These are phyloP conservation scores for Carterocephalus palaemon DNA, from an alignment of 2,888 invertebrate genomes.

Conservation along the genomic window DNA sequence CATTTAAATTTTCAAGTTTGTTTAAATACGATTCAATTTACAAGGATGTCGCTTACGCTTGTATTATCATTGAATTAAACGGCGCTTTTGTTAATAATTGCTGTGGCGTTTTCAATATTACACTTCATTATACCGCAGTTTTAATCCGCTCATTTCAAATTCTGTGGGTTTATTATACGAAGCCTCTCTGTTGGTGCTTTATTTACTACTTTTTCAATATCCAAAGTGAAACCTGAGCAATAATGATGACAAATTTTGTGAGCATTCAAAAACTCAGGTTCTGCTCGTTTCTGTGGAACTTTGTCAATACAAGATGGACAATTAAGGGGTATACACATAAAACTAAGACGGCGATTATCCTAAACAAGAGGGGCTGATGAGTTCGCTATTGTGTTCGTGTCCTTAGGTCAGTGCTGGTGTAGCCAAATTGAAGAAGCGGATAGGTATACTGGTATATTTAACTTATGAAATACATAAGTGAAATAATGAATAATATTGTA, in stretches of 20 bases:
- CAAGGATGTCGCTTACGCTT: conserved; percentile 20
- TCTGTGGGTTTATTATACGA: conserved; percentile 7
- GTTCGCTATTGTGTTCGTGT: conserved; percentile 53
- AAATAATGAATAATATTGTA: background rate
- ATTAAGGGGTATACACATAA: conserved; percentile 51
- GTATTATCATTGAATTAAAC: conserved; percentile 18
- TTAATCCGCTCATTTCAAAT: conserved; percentile 6
- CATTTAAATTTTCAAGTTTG: conserved; percentile 17
- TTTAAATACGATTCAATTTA: conserved; percentile 16
- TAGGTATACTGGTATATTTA: no score
- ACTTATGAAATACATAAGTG: conserved; percentile 16
- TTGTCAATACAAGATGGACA: conserved; percentile 35
- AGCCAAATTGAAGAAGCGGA: background rate
- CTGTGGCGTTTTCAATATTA: conserved; percentile 13
- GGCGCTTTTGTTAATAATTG: conserved; percentile 21
- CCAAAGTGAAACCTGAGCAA: conserved; percentile 3
- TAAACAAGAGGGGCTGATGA: conserved; percentile 73
- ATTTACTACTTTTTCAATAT: background rate
- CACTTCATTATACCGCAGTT: conserved; percentile 13
- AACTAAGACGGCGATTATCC: conserved; percentile 46
- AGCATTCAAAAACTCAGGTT: conserved; percentile 3
- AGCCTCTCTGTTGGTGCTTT: background rate
- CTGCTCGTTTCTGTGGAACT: background rate
- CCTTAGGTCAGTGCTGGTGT: conserved; percentile 52
- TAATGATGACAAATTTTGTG: conserved; percentile 1